A percentile compares a stretch with the other conserved stretches of the same genome.
Conservation (phyloP, 1,140 invertebrate species). For the Idris sp. region DNA sequence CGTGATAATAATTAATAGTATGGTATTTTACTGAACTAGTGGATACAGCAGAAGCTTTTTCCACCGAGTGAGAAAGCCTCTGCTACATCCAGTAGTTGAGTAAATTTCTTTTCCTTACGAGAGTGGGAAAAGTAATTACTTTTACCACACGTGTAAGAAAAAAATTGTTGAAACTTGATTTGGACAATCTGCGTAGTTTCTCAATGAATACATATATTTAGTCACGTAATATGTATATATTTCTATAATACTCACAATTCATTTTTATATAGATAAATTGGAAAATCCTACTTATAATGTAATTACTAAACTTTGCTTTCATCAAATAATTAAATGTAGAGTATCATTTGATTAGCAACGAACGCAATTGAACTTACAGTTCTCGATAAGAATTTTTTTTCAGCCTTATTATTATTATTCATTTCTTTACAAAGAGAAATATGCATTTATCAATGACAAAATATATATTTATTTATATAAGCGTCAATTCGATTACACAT, state of each 20-base stretch:
- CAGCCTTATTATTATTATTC: constrained; percentile 37
- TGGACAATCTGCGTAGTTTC: background rate
- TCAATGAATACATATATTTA: constrained; percentile 20
- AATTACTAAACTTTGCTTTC: constrained; percentile 55
- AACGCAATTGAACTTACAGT: constrained; percentile 54
- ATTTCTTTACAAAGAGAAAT: constrained; percentile 21
- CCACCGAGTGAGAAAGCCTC: no score
- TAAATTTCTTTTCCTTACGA: no score
- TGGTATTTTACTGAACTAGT: no score
- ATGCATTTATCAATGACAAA: constrained; percentile 32
- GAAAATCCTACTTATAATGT: constrained; percentile 72
- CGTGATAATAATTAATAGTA: no score
- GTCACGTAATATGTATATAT: constrained; percentile 21
- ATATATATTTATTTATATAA: no score
- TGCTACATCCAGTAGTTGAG: no score
- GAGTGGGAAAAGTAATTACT: no score
- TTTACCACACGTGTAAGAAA: no score
- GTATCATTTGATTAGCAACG: constrained; percentile 62
- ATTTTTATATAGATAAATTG: constrained; percentile 70
- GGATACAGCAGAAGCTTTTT: no score
- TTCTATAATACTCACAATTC: constrained; percentile 73
- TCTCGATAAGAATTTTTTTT: constrained; percentile 36
- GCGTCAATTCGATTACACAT: constrained; percentile 17
- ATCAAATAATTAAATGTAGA: constrained; percentile 66
- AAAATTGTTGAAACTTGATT: no score